Conservation (phyloP, 92 coral and sea anemone species). For the Siderastrea siderea region DNA sequence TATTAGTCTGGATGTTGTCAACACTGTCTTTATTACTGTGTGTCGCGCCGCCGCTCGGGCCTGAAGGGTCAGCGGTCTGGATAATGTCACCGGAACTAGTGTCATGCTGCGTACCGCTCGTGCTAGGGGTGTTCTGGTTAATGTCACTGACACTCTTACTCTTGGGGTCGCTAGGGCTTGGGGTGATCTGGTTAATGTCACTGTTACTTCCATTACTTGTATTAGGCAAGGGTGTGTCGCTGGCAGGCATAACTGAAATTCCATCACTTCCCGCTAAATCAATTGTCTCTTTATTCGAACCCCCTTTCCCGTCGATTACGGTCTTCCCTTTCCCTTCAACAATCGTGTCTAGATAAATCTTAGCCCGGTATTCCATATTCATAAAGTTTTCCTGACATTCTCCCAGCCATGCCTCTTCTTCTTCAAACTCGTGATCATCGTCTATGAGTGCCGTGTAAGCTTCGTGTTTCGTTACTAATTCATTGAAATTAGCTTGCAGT, state of each 20-base stretch:
- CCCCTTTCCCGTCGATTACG: background rate
- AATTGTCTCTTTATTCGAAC: background rate
- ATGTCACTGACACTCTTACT: background rate
- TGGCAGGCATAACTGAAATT: background rate
- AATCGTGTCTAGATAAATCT: background rate
- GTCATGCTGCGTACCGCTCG: too few species aligned
- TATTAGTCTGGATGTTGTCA: too few species aligned
- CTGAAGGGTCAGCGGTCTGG: background rate
- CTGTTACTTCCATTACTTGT: background rate
- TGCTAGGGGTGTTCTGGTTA: too few species aligned
- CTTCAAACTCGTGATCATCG: too few species aligned
- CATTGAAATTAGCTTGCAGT: slow-evolving; percentile 14
- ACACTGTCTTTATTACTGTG: too few species aligned
- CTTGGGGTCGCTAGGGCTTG: background rate
- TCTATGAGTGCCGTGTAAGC: slow-evolving; percentile 1
- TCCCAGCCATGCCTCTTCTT: slow-evolving; percentile 40
- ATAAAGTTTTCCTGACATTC: slow-evolving; percentile 29
- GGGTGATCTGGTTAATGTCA: background rate
- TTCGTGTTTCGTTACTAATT: slow-evolving; percentile 32
- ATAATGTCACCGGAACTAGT: too few species aligned
- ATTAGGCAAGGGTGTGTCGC: background rate
- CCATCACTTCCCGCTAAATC: background rate
- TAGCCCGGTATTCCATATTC: slow-evolving; percentile 22
- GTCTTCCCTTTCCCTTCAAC: background rate
- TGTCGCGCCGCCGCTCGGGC: too few species aligned